Base-by-base conservation (phyloP, 2,888 invertebrate species). In the Geophilus truncorum region DNA sequence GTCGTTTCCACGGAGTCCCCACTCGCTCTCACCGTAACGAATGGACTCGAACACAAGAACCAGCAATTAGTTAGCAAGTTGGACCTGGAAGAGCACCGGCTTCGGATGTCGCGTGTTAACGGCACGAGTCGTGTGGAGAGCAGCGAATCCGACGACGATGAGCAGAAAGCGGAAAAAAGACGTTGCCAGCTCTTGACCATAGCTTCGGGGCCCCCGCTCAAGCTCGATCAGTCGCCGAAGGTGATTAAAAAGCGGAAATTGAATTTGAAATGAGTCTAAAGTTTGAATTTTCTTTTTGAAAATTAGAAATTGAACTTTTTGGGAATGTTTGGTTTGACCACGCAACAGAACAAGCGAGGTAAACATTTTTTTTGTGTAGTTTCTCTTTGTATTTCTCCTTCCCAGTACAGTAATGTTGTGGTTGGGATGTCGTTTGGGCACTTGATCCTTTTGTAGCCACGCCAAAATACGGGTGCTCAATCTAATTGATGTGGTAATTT, bases 71-170 rank as follows among this genome's bases (percentile, higher is more conserved):
- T 83, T 0, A 87, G 87, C 82, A 86, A 86, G 80, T 83, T 87
- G 23, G 87, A 87, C 83, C 82, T 85, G 40, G 85, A 86, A 77
- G 86, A 86, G 79, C 81, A 84, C 45, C 84, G 83, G 40, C 82
- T 86, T 75, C 84, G 84, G 25, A 83, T 85, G 82, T 82, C 84
- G 28, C 83, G 86, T 10, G 36, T 82, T 1, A 83, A 85, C 80
- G 84, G 84, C n/a, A 84, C 84, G 30, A 25, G 32, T 25, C 70
- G 25, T 21, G 34, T 25, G 21, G 80, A 80, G 21, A 32, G 57
- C 57, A 70, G 80, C 34, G 77, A 77, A 36, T 84, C 84, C 79
- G 85, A 85, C 40, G 84, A 83, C 4, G 85, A 84, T 62, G 84
- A 84, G 9, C 85, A 84, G 76, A 84, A 84, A 79, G 81, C 82